Evolutionary conservation across 2,797 vertebrate species (phyloP).

Genomic region (Poeciliopsis paucimaculata): DNA sequence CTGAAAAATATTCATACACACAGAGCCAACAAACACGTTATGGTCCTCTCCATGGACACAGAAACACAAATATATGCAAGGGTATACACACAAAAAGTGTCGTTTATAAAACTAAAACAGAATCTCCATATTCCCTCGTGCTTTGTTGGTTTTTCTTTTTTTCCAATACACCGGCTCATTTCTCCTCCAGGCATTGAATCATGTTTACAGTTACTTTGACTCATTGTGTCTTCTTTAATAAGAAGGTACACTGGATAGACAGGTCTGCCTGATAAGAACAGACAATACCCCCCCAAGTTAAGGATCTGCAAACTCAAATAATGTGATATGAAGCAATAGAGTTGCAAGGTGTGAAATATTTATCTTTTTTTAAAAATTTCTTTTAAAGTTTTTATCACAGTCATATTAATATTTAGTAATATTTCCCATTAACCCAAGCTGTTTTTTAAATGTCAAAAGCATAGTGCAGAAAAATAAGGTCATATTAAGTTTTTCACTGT

Average conservation of each 20-base stretch:
- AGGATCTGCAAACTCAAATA: not conserved
- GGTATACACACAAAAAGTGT: not conserved
- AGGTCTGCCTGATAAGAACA: not conserved
- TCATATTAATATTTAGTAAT: not conserved
- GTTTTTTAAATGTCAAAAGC: not conserved
- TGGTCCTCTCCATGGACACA: conserved; percentile 1
- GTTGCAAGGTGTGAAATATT: not conserved
- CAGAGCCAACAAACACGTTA: not conserved
- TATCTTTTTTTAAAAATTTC: not conserved
- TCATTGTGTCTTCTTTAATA: not conserved
- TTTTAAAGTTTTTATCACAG: not conserved
- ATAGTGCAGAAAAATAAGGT: not conserved
- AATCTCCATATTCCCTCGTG: conserved; percentile 8
- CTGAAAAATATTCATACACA: conserved; percentile 1
- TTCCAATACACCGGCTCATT: not conserved
- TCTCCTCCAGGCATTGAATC: not conserved
- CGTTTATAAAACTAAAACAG: conserved; percentile 1
- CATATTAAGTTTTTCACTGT: not conserved
- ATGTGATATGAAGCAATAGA: not conserved
- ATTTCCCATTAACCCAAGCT: not conserved
- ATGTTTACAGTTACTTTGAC: conserved; percentile 5
- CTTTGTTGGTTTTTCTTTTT: conserved; percentile 1
- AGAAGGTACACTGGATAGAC: not conserved
- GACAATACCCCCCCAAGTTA: not conserved
- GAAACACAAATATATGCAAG: conserved; percentile 1